Conservation (phyloP, 2,797 vertebrate genomes). For the Periparus ater region DNA sequence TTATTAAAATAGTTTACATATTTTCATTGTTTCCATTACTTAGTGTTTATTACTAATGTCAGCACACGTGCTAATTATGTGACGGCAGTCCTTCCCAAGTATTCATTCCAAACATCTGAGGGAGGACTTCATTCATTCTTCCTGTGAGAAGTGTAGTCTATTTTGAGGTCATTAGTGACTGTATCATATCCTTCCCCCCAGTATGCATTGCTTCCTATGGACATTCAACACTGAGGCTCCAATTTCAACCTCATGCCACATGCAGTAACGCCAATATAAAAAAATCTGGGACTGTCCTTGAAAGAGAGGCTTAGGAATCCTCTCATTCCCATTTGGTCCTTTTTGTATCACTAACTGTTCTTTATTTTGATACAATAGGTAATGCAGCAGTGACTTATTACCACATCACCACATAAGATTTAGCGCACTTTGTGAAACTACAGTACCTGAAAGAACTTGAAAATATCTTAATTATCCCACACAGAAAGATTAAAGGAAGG, state of each 20-base stretch:
- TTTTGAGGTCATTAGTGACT: neutral
- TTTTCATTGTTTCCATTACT: neutral
- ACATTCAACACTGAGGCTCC: neutral
- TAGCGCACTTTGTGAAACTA: conserved; percentile 6
- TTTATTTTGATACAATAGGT: neutral
- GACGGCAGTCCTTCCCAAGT: neutral
- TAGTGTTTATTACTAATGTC: neutral
- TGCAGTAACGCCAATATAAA: neutral
- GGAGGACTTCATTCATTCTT: neutral
- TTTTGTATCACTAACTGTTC: neutral
- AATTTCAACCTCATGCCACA: neutral
- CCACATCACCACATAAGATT: neutral
- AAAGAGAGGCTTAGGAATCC: neutral
- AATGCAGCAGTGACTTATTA: neutral
- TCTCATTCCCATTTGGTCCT: neutral
- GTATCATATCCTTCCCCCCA: neutral
- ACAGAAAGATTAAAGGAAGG: conserved; percentile 51
- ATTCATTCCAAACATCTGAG: neutral
- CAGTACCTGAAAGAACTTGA: conserved; percentile 13
- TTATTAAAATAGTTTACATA: conserved; percentile 8
- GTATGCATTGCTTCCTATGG: neutral
- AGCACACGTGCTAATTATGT: neutral
- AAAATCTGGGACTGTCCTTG: neutral
- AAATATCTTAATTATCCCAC: conserved; percentile 31
- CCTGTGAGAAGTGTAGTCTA: neutral